A percentile compares a stretch with the other conserved stretches of the same genome.
Evolutionary conservation across 2,797 vertebrate species (phyloP).

Genomic region (Phoeniculus purpureus): DNA sequence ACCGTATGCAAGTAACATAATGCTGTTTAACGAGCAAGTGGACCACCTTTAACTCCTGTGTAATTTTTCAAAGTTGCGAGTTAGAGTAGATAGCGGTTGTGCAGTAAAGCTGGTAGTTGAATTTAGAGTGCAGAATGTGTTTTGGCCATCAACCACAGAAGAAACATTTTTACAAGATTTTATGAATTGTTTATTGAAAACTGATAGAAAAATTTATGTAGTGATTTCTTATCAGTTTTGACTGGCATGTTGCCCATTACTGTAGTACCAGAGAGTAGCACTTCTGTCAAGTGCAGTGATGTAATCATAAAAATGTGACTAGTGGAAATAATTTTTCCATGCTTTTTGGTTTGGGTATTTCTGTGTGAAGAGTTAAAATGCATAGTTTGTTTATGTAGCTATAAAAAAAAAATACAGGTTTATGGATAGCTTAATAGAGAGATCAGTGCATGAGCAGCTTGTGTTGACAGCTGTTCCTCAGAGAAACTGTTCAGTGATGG

Average conservation of each 20-base stretch:
- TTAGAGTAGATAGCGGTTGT: not conserved
- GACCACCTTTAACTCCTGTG: not conserved
- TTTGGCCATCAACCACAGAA: not conserved
- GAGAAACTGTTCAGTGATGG: not conserved
- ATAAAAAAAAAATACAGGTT: not conserved
- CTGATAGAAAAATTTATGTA: not conserved
- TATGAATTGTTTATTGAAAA: not conserved
- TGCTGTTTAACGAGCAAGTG: not conserved
- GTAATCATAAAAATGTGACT: not conserved
- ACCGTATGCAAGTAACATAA: not conserved
- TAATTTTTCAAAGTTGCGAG: not conserved
- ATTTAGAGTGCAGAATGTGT: not conserved
- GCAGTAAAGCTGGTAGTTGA: not conserved
- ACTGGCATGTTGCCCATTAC: slow-evolving; percentile 41
- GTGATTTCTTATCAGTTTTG: not conserved
- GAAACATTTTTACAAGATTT: not conserved
- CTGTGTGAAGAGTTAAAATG: not conserved
- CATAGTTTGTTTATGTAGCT: not conserved
- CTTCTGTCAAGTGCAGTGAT: not conserved
- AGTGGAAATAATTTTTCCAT: not conserved
- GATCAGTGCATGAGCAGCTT: not conserved
- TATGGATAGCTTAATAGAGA: not conserved
- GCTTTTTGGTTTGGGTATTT: accelerated
- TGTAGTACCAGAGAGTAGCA: not conserved
- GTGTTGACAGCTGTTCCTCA: slow-evolving; percentile 26